Evolutionary conservation across 2,113 vertebrate species (phyloP).

Genomic region (Rhynchomys soricoides): DNA sequence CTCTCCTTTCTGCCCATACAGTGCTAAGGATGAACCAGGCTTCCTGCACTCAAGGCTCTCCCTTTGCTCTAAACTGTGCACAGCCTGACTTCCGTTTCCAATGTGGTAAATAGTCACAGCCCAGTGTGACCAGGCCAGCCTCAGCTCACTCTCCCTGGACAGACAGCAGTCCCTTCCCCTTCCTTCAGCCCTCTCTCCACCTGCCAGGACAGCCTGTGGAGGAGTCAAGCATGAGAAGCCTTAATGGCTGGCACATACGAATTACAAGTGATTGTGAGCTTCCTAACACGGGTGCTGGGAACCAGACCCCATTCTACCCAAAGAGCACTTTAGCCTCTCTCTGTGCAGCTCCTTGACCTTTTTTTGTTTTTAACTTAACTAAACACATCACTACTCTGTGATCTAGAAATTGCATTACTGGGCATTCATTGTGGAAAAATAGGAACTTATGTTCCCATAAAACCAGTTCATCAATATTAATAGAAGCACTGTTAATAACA

Average conservation of each 20-base stretch:
- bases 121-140: background rate
- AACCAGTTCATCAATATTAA: background rate
- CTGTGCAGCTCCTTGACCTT: background rate
- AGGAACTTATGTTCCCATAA: background rate
- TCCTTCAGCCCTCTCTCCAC: background rate
- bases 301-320: background rate
- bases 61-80: background rate
- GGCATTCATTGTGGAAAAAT: background rate
- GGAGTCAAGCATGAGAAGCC: background rate
- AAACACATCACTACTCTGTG: background rate
- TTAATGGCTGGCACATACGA: background rate
- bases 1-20: background rate
- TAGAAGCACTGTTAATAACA: background rate
- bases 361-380: background rate
- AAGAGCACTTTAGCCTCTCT: background rate
- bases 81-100: background rate
- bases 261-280: background rate
- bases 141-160: background rate
- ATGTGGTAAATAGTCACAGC: background rate
- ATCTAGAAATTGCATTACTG: background rate
- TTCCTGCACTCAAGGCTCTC: too few species aligned
- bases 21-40: background rate
- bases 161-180: background rate
- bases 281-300: too few species aligned
- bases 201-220: background rate